Percentiles rank a stretch among this genome's conserved stretches.
These are phyloP conservation scores for Cichladusa arquata DNA, from an alignment of 2,113 vertebrate genomes.

Conservation along the genomic window DNA sequence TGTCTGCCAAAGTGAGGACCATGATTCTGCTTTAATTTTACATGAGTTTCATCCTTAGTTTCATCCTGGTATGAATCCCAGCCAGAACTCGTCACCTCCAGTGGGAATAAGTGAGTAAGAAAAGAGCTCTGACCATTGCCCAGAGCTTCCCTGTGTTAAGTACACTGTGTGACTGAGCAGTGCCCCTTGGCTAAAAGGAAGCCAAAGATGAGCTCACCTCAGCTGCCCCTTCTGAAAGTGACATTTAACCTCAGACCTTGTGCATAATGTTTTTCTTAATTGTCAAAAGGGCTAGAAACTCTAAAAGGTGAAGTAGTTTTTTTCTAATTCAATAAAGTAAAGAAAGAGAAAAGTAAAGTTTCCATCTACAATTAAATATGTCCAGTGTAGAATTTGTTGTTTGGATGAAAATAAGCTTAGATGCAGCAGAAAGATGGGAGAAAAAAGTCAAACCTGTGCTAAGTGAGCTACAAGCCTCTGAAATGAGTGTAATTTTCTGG, in stretches of 20 bases:
- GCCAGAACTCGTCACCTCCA: background rate
- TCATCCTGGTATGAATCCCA: background rate
- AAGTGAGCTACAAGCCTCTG: background rate
- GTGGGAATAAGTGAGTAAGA: background rate
- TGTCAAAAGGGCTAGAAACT: background rate
- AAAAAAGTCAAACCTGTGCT: background rate
- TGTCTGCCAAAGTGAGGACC: background rate
- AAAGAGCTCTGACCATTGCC: background rate
- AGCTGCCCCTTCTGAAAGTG: background rate
- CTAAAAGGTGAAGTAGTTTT: background rate
- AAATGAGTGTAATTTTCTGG: background rate
- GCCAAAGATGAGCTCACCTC: background rate
- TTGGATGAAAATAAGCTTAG: background rate
- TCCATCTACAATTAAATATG: background rate
- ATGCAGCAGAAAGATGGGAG: background rate
- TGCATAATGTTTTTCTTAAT: background rate
- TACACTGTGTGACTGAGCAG: background rate
- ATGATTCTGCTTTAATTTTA: background rate
- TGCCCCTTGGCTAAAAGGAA: background rate
- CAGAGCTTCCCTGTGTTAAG: background rate
- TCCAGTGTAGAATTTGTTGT: background rate
- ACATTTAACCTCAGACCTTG: background rate
- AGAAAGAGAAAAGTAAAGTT: background rate
- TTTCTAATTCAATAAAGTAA: background rate
- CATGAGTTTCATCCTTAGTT: background rate